Conservation (phyloP, 2,113 vertebrate species). For the Lepidothrix coronata region DNA sequence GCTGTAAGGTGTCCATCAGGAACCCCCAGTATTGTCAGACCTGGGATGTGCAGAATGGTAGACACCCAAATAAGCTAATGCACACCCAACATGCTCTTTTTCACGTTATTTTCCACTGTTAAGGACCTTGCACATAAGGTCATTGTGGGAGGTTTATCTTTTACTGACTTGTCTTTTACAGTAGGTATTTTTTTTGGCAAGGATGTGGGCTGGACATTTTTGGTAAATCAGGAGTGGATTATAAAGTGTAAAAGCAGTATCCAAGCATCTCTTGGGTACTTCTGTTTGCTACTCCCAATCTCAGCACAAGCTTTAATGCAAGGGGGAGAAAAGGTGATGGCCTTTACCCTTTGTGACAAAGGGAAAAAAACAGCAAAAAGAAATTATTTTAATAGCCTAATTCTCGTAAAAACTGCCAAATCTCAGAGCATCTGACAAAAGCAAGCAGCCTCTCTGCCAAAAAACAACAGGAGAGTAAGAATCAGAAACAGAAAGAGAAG, state of each 20-base stretch:
- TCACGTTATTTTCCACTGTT: background rate
- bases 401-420: background rate
- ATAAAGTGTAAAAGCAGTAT: background rate
- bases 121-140: background rate
- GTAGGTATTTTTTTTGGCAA: background rate
- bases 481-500: background rate
- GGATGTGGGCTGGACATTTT: background rate
- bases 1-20: background rate
- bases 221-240: background rate
- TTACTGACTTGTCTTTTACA: background rate
- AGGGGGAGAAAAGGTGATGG: background rate
- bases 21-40: background rate
- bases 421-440: background rate
- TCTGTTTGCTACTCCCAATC: background rate
- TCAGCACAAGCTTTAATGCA: background rate
- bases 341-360: background rate
- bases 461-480: background rate
- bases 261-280: background rate
- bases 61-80: background rate
- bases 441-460: background rate
- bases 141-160: background rate
- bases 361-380: accelerated
- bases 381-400: background rate
- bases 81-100: background rate
- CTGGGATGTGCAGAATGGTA: background rate